Percentiles rank a stretch among this genome's conserved stretches.
Evolutionary conservation across 2,888 invertebrate species (phyloP).

Genomic region (Lycophotia porphyrea): DNA sequence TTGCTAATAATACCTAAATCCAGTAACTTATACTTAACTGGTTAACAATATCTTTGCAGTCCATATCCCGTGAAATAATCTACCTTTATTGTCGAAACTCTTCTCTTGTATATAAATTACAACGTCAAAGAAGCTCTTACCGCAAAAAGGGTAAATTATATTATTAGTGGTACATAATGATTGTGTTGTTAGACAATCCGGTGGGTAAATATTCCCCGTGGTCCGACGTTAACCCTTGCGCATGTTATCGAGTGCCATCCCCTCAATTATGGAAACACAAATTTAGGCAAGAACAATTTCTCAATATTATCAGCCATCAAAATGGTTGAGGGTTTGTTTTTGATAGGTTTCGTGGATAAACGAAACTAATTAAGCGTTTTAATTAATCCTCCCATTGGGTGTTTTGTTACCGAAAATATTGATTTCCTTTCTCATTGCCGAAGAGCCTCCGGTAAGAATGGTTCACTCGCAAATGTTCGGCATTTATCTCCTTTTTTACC

Average conservation of each 20-base stretch:
- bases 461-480: constrained; percentile 70
- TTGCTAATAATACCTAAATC: constrained; percentile 28
- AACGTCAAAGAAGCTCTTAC: constrained; percentile 12
- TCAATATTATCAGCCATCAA: constrained; percentile 81
- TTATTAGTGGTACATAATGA: constrained; percentile 53
- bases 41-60: background rate
- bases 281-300: constrained; percentile 71
- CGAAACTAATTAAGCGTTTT: constrained; percentile 88
- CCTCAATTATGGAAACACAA: constrained; percentile 61
- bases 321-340: constrained; percentile 81
- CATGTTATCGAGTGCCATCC: constrained; percentile 60
- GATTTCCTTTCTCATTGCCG: constrained; percentile 77
- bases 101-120: background rate
- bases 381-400: constrained; percentile 87
- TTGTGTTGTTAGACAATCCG: constrained; percentile 53
- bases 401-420: constrained; percentile 86
- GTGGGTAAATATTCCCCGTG: constrained; percentile 58
- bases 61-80: background rate
- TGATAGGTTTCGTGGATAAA: constrained; percentile 86
- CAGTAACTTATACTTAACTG: constrained; percentile 14
- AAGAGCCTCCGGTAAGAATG: constrained; percentile 71
- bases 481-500: constrained; percentile 66
- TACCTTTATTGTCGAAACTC: background rate
- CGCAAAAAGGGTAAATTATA: constrained; percentile 45
- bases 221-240: constrained; percentile 54